These are phyloP conservation scores for Folsomia manolachei DNA, from an alignment of 2,888 invertebrate genomes.

Conservation along the genomic window DNA sequence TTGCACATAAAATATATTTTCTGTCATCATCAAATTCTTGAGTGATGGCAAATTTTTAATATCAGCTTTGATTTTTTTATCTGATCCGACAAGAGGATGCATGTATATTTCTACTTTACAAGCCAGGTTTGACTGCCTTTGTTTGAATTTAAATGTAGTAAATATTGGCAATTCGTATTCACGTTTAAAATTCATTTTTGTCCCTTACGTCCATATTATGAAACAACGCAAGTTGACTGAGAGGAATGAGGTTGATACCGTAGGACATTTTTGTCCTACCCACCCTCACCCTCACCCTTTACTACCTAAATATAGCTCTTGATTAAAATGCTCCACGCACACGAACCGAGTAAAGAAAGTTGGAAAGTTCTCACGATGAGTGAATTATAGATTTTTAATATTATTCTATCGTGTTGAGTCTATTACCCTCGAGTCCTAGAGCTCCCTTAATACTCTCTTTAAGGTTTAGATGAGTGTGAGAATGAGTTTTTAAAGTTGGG, in stretches of 20 bases:
- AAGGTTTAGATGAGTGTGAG: background rate
- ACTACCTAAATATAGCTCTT: too few species aligned
- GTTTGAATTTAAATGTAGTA: too few species aligned
- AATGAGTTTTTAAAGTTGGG: background rate
- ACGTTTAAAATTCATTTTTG: too few species aligned
- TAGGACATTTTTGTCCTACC: too few species aligned
- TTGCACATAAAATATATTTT: background rate
- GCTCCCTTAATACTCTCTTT: background rate
- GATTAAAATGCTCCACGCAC: too few species aligned
- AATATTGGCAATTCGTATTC: too few species aligned
- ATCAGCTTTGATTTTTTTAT: background rate
- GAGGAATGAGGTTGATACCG: too few species aligned
- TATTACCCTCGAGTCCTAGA: background rate
- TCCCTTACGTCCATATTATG: too few species aligned
- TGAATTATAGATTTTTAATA: background rate
- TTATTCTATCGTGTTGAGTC: background rate
- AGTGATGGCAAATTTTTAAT: background rate
- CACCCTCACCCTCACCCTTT: too few species aligned
- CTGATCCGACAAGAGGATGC: background rate
- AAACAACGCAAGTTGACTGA: too few species aligned
- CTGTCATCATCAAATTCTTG: background rate
- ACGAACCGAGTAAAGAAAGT: background rate
- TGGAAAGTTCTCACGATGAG: slow-evolving; percentile 3
- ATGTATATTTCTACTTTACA: too few species aligned
- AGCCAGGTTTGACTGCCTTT: too few species aligned